phyloP scores from a whole-genome alignment of 2,797 vertebrate genomes.

The Galagoides demidoff region DNA sequence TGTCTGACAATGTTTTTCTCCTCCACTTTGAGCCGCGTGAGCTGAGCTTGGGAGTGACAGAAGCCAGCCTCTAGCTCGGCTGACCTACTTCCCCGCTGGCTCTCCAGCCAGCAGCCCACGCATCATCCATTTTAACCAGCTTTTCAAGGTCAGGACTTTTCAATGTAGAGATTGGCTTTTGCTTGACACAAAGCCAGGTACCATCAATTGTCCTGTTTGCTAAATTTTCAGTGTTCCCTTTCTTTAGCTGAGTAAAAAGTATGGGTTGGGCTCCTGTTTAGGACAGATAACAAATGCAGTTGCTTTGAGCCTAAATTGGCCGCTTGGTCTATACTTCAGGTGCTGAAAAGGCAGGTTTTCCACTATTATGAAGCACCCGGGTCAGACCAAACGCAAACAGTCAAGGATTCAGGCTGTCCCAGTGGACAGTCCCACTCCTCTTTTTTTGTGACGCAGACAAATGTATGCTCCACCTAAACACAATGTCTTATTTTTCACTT shows the following conservation, averaged over 20 bases:
- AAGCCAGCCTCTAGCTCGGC: slow-evolving; percentile 58
- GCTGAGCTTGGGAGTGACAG: slow-evolving; percentile 72
- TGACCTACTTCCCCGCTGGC: slow-evolving; percentile 78
- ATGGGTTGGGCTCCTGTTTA: slow-evolving; percentile 62
- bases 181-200: slow-evolving; percentile 71
- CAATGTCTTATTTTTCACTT: slow-evolving; percentile 76
- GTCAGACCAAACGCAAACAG: neutral
- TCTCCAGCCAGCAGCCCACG: slow-evolving; percentile 59
- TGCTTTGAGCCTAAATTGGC: slow-evolving; percentile 69
- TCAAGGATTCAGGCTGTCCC: slow-evolving; percentile 27
- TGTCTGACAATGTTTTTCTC: slow-evolving; percentile 29
- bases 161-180: slow-evolving; percentile 54
- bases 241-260: slow-evolving; percentile 65
- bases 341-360: slow-evolving; percentile 66
- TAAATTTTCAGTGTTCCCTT: slow-evolving; percentile 63
- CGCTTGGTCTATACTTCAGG: slow-evolving; percentile 60
- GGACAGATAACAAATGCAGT: slow-evolving; percentile 76
- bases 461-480: slow-evolving; percentile 63
- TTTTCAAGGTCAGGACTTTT: slow-evolving; percentile 79
- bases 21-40: neutral
- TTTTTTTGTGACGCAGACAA: slow-evolving; percentile 55
- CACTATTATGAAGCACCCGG: neutral
- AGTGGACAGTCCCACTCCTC: neutral
- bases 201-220: slow-evolving; percentile 67
- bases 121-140: slow-evolving; percentile 77